These are phyloP conservation scores for Lithodes maja DNA, from an alignment of 2,888 invertebrate species.

Conservation along the genomic window DNA sequence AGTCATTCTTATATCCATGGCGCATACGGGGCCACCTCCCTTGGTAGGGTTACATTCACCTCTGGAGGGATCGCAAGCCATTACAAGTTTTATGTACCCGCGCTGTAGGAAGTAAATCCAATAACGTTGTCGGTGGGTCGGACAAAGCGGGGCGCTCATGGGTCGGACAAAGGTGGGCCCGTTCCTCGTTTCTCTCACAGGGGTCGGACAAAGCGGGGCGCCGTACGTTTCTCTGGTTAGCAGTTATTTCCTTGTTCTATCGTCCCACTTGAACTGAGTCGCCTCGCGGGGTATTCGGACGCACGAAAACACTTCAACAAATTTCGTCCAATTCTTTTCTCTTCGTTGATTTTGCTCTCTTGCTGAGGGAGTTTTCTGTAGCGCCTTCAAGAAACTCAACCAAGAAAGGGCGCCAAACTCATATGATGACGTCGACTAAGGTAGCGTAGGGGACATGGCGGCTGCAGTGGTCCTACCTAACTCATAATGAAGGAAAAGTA, in stretches of 20 bases:
- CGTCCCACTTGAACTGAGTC: slow-evolving; percentile 71
- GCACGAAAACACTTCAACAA: slow-evolving; percentile 71
- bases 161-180: slow-evolving; percentile 70
- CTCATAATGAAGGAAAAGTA: slow-evolving; percentile 64
- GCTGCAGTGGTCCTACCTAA: slow-evolving; percentile 26
- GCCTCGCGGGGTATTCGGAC: slow-evolving; percentile 71
- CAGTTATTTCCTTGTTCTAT: slow-evolving; percentile 71
- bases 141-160: slow-evolving; percentile 69
- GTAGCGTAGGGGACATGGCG: slow-evolving; percentile 3
- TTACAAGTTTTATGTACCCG: slow-evolving; percentile 63
- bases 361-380: slow-evolving; percentile 45
- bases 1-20: slow-evolving; percentile 60
- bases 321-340: slow-evolving; percentile 68
- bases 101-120: slow-evolving; percentile 67
- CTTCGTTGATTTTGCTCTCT: slow-evolving; percentile 61
- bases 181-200: slow-evolving; percentile 71
- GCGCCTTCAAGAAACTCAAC: slow-evolving; percentile 28
- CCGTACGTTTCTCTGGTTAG: slow-evolving; percentile 71
- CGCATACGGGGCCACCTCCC: slow-evolving; percentile 53
- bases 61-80: slow-evolving; percentile 65
- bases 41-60: slow-evolving; percentile 66
- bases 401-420: slow-evolving; percentile 23
- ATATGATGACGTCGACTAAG: slow-evolving; percentile 6
- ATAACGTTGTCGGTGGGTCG: slow-evolving; percentile 68
- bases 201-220: slow-evolving; percentile 71